Base-by-base conservation (phyloP, 2,113 vertebrate genomes). In the Reinhardtius hippoglossoides region DNA sequence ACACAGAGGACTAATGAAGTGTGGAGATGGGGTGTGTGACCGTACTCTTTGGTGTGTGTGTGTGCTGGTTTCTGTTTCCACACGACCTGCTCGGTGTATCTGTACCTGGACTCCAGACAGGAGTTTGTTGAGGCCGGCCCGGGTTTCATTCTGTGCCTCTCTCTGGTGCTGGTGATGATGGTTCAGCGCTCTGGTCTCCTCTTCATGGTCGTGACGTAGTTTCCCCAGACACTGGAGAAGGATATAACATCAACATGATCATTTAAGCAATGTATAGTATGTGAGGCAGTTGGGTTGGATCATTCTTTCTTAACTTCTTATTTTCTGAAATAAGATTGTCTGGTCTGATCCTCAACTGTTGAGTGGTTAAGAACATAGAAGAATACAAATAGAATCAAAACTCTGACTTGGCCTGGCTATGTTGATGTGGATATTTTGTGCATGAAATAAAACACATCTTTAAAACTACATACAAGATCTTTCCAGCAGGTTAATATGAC, bases 51-150 rank as follows among this genome's bases (percentile, higher is more conserved):
- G 18, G 46, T 50, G 26, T 16, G 24, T 31, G 14, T n/a, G n/a
- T n/a, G n/a, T n/a, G n/a, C n/a, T n/a, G n/a, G n/a, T 37, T 9
- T 13, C 40, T 18, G 46, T 9, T 50, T 50, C 46, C 4, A 61
- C 27, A 35, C 0, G 5, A 20, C 4, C 46, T 3, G 42, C 9
- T 37, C 10, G 18, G 10, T 37, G 56, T 6, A 4, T 58, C 46
- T 13, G 26, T 83, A 94, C 93, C 93, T 92, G 92, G 50, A 94
- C 86, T 5, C 89, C 86, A 46, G 82, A 84, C 27, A 94, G 90
- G 9, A 94, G 90, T 76, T 86, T 91, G 55, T 63, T 35, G 0
- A 94, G 67, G n/a, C 79, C 57, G 12, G 77, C 62, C 9, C 60
- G 76, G 0, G 81, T 86, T 64, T 64, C 76, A 55, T 84, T 91